Conservation (phyloP, 1,140 invertebrate genomes). For the Panulirus ornatus region DNA sequence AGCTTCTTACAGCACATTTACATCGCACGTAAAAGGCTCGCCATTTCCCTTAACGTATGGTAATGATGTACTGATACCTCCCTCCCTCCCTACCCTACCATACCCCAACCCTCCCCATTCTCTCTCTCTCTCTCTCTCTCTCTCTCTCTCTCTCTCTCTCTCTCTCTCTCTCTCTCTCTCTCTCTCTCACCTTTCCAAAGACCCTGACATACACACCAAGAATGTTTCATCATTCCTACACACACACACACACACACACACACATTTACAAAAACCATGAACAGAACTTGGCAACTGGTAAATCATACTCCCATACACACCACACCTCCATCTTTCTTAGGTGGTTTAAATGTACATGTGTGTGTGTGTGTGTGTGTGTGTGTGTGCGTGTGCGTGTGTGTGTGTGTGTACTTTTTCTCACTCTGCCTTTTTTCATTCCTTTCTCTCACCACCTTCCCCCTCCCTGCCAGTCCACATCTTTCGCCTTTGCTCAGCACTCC, state of each 20-base stretch:
- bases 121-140: neutral
- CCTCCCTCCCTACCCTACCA: neutral
- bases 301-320: too few species aligned
- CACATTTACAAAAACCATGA: neutral
- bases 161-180: neutral
- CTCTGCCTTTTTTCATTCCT: neutral
- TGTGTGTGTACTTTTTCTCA: neutral
- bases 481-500: too few species aligned
- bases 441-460: too few species aligned
- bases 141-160: neutral
- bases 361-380: neutral
- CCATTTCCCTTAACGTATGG: too few species aligned
- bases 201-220: neutral
- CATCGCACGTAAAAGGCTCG: too few species aligned
- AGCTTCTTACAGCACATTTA: too few species aligned
- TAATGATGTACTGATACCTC: neutral
- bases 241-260: neutral
- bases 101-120: neutral
- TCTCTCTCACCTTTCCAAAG: neutral
- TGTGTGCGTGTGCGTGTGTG: neutral
- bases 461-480: too few species aligned
- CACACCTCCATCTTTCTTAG: too few species aligned
- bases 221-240: neutral
- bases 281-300: too few species aligned
- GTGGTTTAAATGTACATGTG: too few species aligned